phyloP scores from a whole-genome alignment of 2,797 vertebrate species.

The Cossypha polioptera region DNA sequence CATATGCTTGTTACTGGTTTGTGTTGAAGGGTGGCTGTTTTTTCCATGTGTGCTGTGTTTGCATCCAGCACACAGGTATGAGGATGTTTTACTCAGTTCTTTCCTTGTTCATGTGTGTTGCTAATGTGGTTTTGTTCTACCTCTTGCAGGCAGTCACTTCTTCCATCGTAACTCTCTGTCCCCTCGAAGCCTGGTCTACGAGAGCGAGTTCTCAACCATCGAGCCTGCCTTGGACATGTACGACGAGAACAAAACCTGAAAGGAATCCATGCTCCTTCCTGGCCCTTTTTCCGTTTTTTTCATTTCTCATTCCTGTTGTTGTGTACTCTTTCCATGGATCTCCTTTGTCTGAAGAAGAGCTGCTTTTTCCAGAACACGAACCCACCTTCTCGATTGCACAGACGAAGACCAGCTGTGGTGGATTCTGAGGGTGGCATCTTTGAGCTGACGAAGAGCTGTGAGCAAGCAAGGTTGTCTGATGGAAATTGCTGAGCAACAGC shows the following conservation, averaged over 20 bases:
- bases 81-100: neutral
- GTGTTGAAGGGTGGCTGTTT: neutral
- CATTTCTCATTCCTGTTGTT: conserved; percentile 76
- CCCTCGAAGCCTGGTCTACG: conserved; percentile 86
- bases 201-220: conserved; percentile 91
- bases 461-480: conserved; percentile 38
- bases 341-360: conserved; percentile 77
- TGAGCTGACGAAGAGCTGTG: conserved; percentile 37
- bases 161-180: conserved; percentile 89
- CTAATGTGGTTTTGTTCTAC: conserved; percentile 45
- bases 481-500: conserved; percentile 60
- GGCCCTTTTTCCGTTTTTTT: conserved; percentile 70
- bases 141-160: conserved; percentile 84
- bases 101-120: accelerated
- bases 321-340: conserved; percentile 77
- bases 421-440: conserved; percentile 64
- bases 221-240: conserved; percentile 91
- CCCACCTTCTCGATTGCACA: conserved; percentile 62
- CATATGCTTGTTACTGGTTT: neutral
- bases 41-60: neutral
- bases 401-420: conserved; percentile 54
- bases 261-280: conserved; percentile 58
- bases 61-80: accelerated
- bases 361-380: conserved; percentile 68
- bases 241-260: conserved; percentile 96